Percentiles rank a stretch among this genome's conserved stretches.
Evolutionary conservation across 2,888 invertebrate genomes (phyloP).

Genomic region (Drosophila meridionalis): DNA sequence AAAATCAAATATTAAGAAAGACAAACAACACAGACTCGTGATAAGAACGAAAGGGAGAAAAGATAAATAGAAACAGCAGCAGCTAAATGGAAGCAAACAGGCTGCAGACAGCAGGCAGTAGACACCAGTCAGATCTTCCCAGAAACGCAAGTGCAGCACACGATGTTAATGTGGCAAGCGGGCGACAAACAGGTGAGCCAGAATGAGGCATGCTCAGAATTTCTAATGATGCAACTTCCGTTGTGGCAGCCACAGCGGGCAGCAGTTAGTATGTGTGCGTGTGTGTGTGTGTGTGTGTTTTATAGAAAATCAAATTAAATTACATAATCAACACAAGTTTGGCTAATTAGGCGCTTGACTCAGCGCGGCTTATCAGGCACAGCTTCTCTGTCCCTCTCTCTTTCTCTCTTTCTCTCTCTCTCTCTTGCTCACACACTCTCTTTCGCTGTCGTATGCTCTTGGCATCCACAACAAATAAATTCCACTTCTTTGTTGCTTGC

Average conservation of each 20-base stretch:
- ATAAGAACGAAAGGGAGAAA: slow-evolving; percentile 30
- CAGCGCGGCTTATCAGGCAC: slow-evolving; percentile 58
- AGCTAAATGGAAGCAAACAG: slow-evolving; percentile 16
- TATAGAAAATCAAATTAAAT: slow-evolving; percentile 28
- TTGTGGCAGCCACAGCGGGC: slow-evolving; percentile 21
- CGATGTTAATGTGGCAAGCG: slow-evolving; percentile 23
- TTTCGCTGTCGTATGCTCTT: slow-evolving; percentile 42
- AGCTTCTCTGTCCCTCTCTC: slow-evolving; percentile 15
- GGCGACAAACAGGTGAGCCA: slow-evolving; percentile 26
- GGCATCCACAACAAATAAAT: slow-evolving; percentile 62
- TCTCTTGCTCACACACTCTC: slow-evolving; percentile 14
- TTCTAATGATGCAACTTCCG: slow-evolving; percentile 75
- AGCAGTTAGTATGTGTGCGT: neutral
- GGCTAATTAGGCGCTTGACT: slow-evolving; percentile 47
- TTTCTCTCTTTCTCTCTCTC: slow-evolving; percentile 12
- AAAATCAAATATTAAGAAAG: slow-evolving; percentile 50
- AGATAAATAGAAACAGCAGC: slow-evolving; percentile 12
- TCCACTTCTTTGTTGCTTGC: slow-evolving; percentile 59
- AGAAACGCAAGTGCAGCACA: slow-evolving; percentile 30
- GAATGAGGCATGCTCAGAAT: slow-evolving; percentile 60
- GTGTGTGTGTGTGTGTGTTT: slow-evolving; percentile 15
- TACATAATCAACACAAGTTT: slow-evolving; percentile 46
- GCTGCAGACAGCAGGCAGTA: neutral
- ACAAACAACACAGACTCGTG: slow-evolving; percentile 17
- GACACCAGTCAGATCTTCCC: slow-evolving; percentile 24